Evolutionary conservation across 2,797 vertebrate species (phyloP).

Genomic region (Glyptemys insculpta): DNA sequence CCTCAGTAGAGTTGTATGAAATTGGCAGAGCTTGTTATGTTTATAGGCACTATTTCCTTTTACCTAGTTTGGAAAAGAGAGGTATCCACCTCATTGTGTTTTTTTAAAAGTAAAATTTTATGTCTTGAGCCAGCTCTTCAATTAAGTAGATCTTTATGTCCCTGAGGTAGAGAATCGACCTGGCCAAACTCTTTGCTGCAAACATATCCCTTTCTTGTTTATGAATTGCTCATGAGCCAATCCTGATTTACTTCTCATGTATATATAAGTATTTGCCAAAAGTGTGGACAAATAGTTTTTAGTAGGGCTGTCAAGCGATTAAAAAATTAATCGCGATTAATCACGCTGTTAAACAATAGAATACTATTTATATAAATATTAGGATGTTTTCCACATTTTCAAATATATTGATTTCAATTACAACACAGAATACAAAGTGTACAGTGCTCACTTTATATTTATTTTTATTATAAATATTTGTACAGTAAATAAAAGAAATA

Average conservation of each 20-base stretch:
- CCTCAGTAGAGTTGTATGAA: neutral
- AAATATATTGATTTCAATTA: too few species aligned
- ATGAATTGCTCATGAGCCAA: neutral
- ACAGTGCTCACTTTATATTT: too few species aligned
- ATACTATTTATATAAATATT: too few species aligned
- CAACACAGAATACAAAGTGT: too few species aligned
- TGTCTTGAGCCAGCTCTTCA: neutral
- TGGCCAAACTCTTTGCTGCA: neutral
- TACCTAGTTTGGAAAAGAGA: neutral
- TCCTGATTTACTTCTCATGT: fast-evolving
- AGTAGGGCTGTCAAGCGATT: too few species aligned
- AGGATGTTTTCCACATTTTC: too few species aligned
- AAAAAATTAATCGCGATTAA: too few species aligned
- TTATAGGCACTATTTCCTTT: neutral
- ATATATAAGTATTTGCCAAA: neutral
- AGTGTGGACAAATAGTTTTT: neutral
- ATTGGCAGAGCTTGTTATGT: neutral
- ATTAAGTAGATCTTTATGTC: neutral
- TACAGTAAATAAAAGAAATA: too few species aligned
- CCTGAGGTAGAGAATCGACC: neutral
- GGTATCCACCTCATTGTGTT: neutral
- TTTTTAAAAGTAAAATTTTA: neutral
- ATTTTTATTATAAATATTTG: too few species aligned
- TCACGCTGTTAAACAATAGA: too few species aligned
- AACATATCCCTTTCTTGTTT: neutral